These are phyloP conservation scores for Valencia hispanica DNA, from an alignment of 2,797 vertebrate species.

Conservation along the genomic window DNA sequence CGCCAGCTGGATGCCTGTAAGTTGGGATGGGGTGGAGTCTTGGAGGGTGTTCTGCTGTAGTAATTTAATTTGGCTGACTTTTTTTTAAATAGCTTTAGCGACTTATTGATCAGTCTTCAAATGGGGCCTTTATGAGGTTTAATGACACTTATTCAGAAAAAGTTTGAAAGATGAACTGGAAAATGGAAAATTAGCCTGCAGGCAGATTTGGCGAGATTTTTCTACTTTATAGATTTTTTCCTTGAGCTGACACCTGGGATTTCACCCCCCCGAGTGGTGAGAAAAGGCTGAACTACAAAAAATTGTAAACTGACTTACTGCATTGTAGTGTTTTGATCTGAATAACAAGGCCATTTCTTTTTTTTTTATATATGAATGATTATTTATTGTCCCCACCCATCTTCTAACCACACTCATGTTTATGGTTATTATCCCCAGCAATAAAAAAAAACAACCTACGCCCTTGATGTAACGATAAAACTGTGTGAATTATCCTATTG, in stretches of 20 bases:
- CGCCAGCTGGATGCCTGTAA: constrained; percentile 33
- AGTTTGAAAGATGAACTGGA: background rate
- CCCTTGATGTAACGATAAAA: no score
- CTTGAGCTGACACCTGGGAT: background rate
- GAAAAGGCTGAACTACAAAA: background rate
- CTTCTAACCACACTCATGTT: no score
- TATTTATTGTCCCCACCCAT: no score
- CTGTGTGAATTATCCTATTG: no score
- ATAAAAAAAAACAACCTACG: no score
- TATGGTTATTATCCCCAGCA: no score
- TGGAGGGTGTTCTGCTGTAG: background rate
- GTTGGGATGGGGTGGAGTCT: background rate
- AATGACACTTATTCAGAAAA: constrained; percentile 23
- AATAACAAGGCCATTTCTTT: no score
- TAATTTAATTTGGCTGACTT: constrained; percentile 36
- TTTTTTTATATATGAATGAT: no score
- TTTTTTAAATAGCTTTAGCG: constrained; percentile 47
- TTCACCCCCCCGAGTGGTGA: background rate
- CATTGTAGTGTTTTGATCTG: background rate
- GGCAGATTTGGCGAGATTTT: constrained; percentile 17
- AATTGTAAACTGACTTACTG: background rate
- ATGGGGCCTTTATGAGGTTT: constrained; percentile 14
- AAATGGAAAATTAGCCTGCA: constrained; percentile 12
- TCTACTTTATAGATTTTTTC: constrained; percentile 11
- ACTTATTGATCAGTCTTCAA: constrained; percentile 63